These are phyloP conservation scores for Tragelaphus eurycerus DNA, from an alignment of 2,797 vertebrate species.

Conservation along the genomic window DNA sequence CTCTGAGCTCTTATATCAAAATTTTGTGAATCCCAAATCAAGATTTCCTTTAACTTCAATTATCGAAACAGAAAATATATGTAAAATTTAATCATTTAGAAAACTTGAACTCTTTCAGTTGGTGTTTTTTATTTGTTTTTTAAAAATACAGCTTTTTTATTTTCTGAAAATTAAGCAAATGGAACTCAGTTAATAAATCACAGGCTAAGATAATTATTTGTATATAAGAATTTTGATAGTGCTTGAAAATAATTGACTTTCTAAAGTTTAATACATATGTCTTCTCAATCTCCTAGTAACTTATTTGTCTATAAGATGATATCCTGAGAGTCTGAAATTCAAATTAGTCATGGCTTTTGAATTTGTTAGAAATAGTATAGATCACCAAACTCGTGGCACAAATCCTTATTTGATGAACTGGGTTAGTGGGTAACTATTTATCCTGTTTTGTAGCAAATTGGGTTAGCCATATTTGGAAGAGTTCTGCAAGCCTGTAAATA, in stretches of 20 bases:
- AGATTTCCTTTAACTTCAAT: neutral
- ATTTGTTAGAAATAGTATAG: neutral
- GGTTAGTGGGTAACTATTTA: neutral
- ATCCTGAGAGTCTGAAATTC: neutral
- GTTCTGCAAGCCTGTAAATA: neutral
- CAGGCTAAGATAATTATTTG: neutral
- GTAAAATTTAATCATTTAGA: neutral
- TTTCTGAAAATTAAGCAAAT: slow-evolving; percentile 6
- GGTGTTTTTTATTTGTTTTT: neutral
- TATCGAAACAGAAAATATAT: neutral
- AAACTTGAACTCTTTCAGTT: neutral
- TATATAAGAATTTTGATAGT: neutral
- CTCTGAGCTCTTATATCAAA: neutral
- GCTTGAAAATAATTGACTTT: neutral
- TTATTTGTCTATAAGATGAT: neutral
- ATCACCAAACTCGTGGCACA: neutral
- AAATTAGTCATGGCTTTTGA: neutral
- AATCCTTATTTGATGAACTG: neutral
- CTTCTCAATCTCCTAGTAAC: neutral
- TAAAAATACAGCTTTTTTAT: neutral
- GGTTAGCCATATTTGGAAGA: neutral
- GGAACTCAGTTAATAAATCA: neutral
- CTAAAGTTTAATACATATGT: neutral
- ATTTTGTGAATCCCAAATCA: neutral
- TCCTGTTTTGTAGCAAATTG: neutral